Evolutionary conservation across 2,888 invertebrate genomes (phyloP).

Genomic region (Sisyra terminalis): DNA sequence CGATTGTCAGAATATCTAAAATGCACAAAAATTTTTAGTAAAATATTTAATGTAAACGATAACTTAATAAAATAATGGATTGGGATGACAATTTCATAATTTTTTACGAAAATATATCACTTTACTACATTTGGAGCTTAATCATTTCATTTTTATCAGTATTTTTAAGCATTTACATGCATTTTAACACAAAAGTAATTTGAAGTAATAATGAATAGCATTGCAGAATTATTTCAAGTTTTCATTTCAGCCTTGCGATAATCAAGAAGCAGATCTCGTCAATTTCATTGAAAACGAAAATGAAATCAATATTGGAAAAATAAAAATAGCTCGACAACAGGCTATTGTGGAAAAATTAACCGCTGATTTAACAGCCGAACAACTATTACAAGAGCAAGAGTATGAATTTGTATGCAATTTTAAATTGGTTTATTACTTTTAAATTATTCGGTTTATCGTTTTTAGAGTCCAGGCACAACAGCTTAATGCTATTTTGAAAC

Average conservation of each 20-base stretch:
- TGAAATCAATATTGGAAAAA: not conserved
- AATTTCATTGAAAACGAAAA: not conserved
- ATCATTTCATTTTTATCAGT: slow-evolving; percentile 5
- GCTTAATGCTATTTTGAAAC: slow-evolving; percentile 14
- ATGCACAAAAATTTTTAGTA: too few relatives aligned
- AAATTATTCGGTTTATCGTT: not conserved
- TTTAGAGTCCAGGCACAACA: slow-evolving; percentile 14
- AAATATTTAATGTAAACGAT: too few relatives aligned
- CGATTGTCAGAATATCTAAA: too few relatives aligned
- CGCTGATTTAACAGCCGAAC: slow-evolving; percentile 13
- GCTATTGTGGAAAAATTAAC: slow-evolving; percentile 9
- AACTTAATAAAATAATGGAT: not conserved
- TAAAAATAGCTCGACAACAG: not conserved
- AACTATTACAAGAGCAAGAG: slow-evolving; percentile 14
- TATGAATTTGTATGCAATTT: slow-evolving; percentile 6
- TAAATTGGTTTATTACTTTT: not conserved
- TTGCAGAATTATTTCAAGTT: too few relatives aligned
- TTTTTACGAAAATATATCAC: slow-evolving; percentile 5
- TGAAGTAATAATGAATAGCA: not conserved
- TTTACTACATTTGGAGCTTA: slow-evolving; percentile 3
- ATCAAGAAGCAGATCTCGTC: too few relatives aligned
- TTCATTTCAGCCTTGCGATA: too few relatives aligned
- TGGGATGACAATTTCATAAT: slow-evolving; percentile 3
- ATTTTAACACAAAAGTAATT: not conserved
- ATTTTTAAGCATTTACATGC: slow-evolving; percentile 1